Evolutionary conservation across 2,797 vertebrate genomes (phyloP).

Genomic region (Fundulus diaphanus): DNA sequence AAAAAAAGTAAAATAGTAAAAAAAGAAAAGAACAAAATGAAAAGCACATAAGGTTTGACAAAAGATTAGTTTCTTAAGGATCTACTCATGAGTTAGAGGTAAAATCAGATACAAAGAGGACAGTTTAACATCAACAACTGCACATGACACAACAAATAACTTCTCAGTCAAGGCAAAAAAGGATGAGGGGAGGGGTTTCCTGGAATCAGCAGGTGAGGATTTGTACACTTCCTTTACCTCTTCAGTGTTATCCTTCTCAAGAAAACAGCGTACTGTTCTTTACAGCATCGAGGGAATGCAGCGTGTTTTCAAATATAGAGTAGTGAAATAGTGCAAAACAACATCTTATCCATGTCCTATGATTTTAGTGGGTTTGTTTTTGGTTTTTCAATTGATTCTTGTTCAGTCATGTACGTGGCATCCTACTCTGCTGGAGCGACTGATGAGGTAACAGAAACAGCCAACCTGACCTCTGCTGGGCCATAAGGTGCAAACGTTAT

Average conservation of each 20-base stretch:
- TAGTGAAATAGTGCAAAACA: slow-evolving; percentile 34
- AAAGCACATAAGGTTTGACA: slow-evolving; percentile 47
- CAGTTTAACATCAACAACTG: slow-evolving; percentile 57
- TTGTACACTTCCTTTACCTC: slow-evolving; percentile 62
- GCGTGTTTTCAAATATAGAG: slow-evolving; percentile 32
- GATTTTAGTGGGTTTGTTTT: slow-evolving; percentile 39
- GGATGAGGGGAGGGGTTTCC: slow-evolving; percentile 51
- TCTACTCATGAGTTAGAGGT: slow-evolving; percentile 61
- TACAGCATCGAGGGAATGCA: slow-evolving; percentile 41
- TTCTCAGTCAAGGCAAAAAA: slow-evolving; percentile 70
- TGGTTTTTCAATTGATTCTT: slow-evolving; percentile 52
- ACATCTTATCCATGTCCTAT: slow-evolving; percentile 18
- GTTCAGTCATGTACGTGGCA: slow-evolving; percentile 49
- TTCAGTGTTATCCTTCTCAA: slow-evolving; percentile 29
- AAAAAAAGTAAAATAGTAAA: neutral
- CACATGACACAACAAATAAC: slow-evolving; percentile 52
- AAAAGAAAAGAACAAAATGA: slow-evolving; percentile 42
- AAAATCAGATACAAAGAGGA: slow-evolving; percentile 70
- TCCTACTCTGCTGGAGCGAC: slow-evolving; percentile 62
- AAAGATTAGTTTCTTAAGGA: slow-evolving; percentile 21
- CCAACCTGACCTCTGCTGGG: slow-evolving; percentile 63
- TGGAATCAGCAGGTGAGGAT: slow-evolving; percentile 58
- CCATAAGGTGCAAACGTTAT: slow-evolving; percentile 79
- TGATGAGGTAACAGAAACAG: slow-evolving; percentile 71
- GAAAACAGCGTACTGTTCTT: slow-evolving; percentile 37